phyloP scores from a whole-genome alignment of 2,797 vertebrate genomes.

The Tragopan temminckii region DNA sequence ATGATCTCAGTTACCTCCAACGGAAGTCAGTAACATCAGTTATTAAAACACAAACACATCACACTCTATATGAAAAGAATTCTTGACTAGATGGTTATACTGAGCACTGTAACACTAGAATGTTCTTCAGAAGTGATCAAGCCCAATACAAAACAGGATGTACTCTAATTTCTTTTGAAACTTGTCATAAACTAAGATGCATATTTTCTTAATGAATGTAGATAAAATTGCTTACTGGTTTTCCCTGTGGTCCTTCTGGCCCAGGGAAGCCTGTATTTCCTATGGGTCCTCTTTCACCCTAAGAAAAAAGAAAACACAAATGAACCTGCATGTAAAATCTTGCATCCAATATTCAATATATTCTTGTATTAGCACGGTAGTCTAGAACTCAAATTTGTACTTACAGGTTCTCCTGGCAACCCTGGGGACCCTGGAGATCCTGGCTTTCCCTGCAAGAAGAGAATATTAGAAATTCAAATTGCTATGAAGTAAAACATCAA shows the following conservation, averaged over 20 bases:
- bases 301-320: constrained; percentile 27
- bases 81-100: not conserved
- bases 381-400: constrained; percentile 56
- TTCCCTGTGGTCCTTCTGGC: constrained; percentile 93
- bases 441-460: constrained; percentile 89
- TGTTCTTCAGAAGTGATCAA: not conserved
- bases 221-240: constrained; percentile 85
- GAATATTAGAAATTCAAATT: not conserved
- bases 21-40: not conserved
- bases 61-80: not conserved
- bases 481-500: not conserved
- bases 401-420: constrained; percentile 94
- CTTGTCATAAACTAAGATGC: not conserved
- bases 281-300: constrained; percentile 95
- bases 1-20: not conserved
- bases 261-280: constrained; percentile 97
- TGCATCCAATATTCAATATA: not conserved
- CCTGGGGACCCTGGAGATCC: constrained; percentile 90
- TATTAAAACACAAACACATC: not conserved
- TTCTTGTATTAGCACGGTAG: not conserved
- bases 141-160: not conserved
- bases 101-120: not conserved
- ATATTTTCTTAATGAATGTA: not conserved
- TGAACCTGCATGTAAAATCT: not conserved
- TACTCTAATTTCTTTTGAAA: not conserved